Evolutionary conservation across 1,140 invertebrate genomes (phyloP), one percentile per base, ranked within the genome.

Genomic region (Zaprionus inermis): DNA sequence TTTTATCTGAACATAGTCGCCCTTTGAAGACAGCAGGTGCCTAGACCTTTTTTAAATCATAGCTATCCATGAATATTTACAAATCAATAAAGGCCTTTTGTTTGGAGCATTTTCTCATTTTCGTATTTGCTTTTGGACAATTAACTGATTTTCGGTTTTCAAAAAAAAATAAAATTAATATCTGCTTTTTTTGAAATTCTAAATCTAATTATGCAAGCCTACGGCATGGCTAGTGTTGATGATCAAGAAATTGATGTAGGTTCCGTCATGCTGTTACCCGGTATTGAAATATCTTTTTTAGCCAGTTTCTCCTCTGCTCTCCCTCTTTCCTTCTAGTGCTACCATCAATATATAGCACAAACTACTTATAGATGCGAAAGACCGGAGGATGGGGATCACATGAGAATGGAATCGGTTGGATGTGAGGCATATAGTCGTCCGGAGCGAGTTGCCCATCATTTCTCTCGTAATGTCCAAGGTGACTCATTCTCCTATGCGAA

Each of bases 281-380:
- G 5, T 28, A 54, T 24, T 16, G 0, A 18, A 32, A 44, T 30
- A 32, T 3, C 38, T n/a, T 16, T n/a, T 16, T 44, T 1, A 44
- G 2, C n/a, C 16, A 24, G 11, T 49, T n/a, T 12, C 16, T 18
- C 3, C 5, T 30, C 34, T 56, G 10, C 12, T 16, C 6, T 32
- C 30, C 9, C 7, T 32, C 1, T 10, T n/a, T 18, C 1, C 0
- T 0, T 3, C 4, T n/a, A 74, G 72, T 74, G 72, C 11, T 74
- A 74, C 22, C 72, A 74, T n/a, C 72, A 74, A 61, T 74, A 74
- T 38, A 18, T 74, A 7, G 65, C 65, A 6, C 72, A 74, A 11
- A 63, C 72, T n/a, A 58, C 49, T 32, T 69, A 74, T 18, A 36
- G 32, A 3, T 32, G 22, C 11, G 72, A 74, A 14, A 57, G 10